Evolutionary conservation across 2,797 vertebrate species (phyloP).

Genomic region (Miichthys miiuy): DNA sequence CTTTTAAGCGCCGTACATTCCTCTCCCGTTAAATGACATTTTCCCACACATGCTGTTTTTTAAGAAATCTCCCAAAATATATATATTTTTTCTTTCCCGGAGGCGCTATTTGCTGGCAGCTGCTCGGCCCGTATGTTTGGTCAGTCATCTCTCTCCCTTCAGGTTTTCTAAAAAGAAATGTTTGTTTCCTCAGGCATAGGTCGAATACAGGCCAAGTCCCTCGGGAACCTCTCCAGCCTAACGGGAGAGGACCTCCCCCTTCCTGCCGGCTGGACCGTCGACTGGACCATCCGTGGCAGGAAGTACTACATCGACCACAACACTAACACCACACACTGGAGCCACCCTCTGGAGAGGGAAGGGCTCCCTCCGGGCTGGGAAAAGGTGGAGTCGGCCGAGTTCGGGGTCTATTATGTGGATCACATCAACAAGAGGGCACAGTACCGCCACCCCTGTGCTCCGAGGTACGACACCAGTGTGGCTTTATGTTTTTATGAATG

Average conservation of each 20-base stretch:
- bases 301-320: constrained; percentile 99
- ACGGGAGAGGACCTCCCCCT: constrained; percentile 93
- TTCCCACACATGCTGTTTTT: constrained; percentile 70
- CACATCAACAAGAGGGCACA: constrained; percentile 97
- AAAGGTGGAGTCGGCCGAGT: constrained; percentile 95
- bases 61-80: constrained; percentile 31
- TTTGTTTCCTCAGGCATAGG: constrained; percentile 89
- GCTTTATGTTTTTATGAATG: too few species aligned
- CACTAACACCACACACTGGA: constrained; percentile 99
- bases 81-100: constrained; percentile 41
- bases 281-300: constrained; percentile 98
- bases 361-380: constrained; percentile 98
- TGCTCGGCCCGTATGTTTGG: constrained; percentile 46
- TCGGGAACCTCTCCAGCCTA: constrained; percentile 95
- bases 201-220: constrained; percentile 95
- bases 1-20: constrained; percentile 58
- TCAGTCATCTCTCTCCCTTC: constrained; percentile 46
- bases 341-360: constrained; percentile 96
- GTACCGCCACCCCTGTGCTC: constrained; percentile 96
- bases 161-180: constrained; percentile 53
- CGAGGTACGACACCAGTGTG: constrained; percentile 85
- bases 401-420: constrained; percentile 97
- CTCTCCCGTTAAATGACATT: constrained; percentile 53
- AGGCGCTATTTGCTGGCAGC: constrained; percentile 43
- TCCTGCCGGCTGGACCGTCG: constrained; percentile 96